A percentile compares a stretch with the other conserved stretches of the same genome.
These are phyloP conservation scores for Prietella phreatophila DNA, from an alignment of 2,113 vertebrate species.

Conservation along the genomic window DNA sequence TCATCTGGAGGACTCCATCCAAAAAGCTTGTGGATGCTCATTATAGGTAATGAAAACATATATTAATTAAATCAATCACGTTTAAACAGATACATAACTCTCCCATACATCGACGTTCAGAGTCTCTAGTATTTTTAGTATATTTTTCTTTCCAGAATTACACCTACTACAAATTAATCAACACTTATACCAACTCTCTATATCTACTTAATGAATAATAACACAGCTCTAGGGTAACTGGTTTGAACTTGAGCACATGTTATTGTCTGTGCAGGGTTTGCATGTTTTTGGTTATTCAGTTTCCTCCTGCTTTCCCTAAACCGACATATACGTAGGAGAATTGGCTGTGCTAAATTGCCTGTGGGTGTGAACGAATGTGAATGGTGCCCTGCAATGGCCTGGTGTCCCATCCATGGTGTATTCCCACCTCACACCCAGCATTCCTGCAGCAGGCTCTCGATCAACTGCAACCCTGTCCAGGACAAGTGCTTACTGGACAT, in stretches of 20 bases:
- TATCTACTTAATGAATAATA: neutral
- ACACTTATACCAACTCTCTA: neutral
- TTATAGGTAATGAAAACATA: slow-evolving; percentile 77
- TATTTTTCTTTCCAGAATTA: neutral
- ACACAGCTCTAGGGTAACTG: too few relatives aligned
- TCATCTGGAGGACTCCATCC: slow-evolving; percentile 88
- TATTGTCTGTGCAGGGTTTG: too few relatives aligned
- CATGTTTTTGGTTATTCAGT: neutral
- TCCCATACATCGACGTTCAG: neutral
- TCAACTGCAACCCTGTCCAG: neutral
- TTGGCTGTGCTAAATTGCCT: neutral
- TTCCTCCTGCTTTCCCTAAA: neutral
- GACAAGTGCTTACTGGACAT: neutral
- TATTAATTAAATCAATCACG: neutral
- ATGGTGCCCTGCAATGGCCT: too few relatives aligned
- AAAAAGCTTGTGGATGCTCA: slow-evolving; percentile 83
- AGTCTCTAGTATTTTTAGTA: neutral
- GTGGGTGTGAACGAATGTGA: neutral
- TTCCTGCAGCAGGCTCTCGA: neutral
- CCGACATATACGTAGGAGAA: neutral
- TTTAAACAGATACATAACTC: neutral
- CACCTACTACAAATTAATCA: neutral
- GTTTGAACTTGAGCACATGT: too few relatives aligned
- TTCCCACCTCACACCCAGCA: neutral
- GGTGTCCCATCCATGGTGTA: neutral